Evolutionary conservation across 2,888 invertebrate species (phyloP), one percentile per base, ranked within the genome.

Genomic region (Protophormia terraenovae): DNA sequence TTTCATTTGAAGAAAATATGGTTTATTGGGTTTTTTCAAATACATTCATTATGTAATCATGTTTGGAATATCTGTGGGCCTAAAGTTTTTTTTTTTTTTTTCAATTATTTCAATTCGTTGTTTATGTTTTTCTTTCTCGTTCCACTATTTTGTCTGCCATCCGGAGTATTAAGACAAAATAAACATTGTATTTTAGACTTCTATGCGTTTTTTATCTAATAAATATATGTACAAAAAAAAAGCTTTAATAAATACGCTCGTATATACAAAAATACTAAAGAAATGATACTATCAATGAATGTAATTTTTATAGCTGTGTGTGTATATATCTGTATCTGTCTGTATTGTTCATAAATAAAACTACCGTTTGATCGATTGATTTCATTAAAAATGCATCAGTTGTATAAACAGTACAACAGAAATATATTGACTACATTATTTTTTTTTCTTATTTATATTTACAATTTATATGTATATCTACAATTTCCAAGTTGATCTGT

Each of bases 331-430:
- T 53, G 22, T 69, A 55, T 27, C 22, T 72, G 22, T 16, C n/a
- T 60, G 67, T 47, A 69, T 32, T 75, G 62, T 71, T 82, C 69
- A 82, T 76, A 82, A 76, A 71, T 71, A 82, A 82, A 82, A 82
- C 82, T 76, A 82, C 82, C 82, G 76, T 76, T 82, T 90, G 91
- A 91, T 91, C 90, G 91, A 91, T 91, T 89, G 90, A 87, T 91
- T 91, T 90, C 91, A 91, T 91, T 91, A 90, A 89, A 91, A 91
- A 90, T 90, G 90, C 91, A 91, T 90, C 91, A 71, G 69, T 60
- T 75, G 66, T 89, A 89, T 90, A 88, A 67, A 67, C 47, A 75
- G 60, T 69, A 66, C 38, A 50, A 27, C 24, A 27, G 7, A n/a
- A 45, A 38, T 12, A 55, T 7, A n/a, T 0, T 7, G 45, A 69